phyloP scores from a whole-genome alignment of 1,140 invertebrate species.

The Steinernema khuongi region DNA sequence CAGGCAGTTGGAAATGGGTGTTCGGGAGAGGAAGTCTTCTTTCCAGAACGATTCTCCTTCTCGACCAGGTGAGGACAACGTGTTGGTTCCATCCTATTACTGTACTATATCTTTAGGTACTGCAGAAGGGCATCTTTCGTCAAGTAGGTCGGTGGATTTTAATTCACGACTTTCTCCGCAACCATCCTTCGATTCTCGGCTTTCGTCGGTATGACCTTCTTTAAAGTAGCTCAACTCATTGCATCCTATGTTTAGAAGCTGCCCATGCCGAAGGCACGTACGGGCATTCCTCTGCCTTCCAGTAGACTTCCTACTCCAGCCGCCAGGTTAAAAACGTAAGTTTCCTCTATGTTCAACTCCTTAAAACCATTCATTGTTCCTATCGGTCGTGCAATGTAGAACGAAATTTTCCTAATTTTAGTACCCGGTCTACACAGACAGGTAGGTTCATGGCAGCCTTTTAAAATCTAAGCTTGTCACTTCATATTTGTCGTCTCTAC shows the following conservation, averaged over 20 bases:
- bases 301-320: background rate
- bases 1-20: background rate
- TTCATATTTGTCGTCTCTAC: no score
- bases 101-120: background rate
- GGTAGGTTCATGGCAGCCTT: background rate
- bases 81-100: background rate
- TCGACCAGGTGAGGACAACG: background rate
- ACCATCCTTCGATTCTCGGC: background rate
- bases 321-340: background rate
- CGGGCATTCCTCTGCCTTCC: background rate
- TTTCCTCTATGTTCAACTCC: background rate
- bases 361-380: background rate
- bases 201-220: background rate
- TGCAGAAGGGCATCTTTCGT: background rate
- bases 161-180: background rate
- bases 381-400: background rate
- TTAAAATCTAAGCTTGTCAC: background rate
- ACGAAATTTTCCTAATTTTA: background rate
- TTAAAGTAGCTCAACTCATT: background rate
- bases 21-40: background rate
- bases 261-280: background rate
- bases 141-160: background rate
- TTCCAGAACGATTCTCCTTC: background rate
- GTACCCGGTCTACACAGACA: slow-evolving; percentile 1
- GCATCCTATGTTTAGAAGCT: background rate